phyloP scores from a whole-genome alignment of 2,888 invertebrate genomes.

The Ophioninae sp. region DNA sequence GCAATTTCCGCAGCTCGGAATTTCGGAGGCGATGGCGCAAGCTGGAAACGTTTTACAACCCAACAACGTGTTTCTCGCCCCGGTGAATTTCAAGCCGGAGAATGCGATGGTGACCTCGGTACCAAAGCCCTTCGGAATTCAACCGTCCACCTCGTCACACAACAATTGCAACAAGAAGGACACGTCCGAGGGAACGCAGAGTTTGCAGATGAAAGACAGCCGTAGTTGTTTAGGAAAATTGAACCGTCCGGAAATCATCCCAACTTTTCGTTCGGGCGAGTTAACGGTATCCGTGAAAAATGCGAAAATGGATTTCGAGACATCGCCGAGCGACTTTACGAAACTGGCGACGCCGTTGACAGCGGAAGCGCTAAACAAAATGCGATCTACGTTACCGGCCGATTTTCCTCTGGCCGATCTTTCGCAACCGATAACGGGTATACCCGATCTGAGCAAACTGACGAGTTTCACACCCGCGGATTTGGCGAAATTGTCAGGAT shows the following conservation, averaged over 20 bases:
- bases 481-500: constrained; percentile 77
- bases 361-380: constrained; percentile 70
- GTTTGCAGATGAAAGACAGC: constrained; percentile 61
- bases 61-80: constrained; percentile 90
- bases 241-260: constrained; percentile 72
- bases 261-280: constrained; percentile 78
- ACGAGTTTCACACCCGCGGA: constrained; percentile 77
- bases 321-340: constrained; percentile 73
- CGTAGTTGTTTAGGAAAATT: constrained; percentile 48
- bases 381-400: constrained; percentile 67
- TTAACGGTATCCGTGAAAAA: constrained; percentile 78
- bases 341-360: constrained; percentile 71
- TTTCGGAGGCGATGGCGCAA: constrained; percentile 90
- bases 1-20: constrained; percentile 85
- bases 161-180: constrained; percentile 72
- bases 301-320: constrained; percentile 76
- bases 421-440: constrained; percentile 76
- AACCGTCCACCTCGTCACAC: constrained; percentile 72
- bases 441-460: constrained; percentile 77
- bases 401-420: constrained; percentile 78
- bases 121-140: constrained; percentile 75
- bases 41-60: constrained; percentile 85
- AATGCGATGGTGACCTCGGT: constrained; percentile 75
- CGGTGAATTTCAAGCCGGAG: constrained; percentile 80
- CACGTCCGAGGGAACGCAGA: constrained; percentile 53